phyloP scores from a whole-genome alignment of 2,113 vertebrate species.

The Cynocephalus volans region DNA sequence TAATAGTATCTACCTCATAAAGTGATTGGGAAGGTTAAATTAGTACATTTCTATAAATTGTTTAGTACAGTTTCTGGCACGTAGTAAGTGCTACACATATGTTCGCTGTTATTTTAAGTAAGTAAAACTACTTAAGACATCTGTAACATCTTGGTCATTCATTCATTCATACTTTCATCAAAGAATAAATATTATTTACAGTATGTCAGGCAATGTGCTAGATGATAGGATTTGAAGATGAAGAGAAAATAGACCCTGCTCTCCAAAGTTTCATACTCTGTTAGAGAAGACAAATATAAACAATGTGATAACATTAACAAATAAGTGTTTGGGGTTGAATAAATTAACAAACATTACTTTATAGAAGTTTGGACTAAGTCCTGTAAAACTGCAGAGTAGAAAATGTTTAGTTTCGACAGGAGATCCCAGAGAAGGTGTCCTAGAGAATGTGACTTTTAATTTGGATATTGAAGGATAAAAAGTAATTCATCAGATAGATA shows the following conservation, averaged over 20 bases:
- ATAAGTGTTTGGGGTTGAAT: slow-evolving; percentile 42
- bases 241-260: slow-evolving; percentile 21
- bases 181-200: slow-evolving; percentile 53
- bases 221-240: slow-evolving; percentile 35
- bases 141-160: neutral
- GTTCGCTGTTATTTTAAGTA: neutral
- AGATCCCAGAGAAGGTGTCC: slow-evolving; percentile 36
- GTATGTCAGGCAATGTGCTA: neutral
- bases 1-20: slow-evolving; percentile 47
- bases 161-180: slow-evolving; percentile 17
- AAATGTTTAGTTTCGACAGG: slow-evolving; percentile 2
- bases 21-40: slow-evolving; percentile 53
- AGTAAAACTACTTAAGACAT: slow-evolving; percentile 63
- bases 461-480: slow-evolving; percentile 34
- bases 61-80: neutral
- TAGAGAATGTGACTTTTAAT: slow-evolving; percentile 61
- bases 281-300: slow-evolving; percentile 46
- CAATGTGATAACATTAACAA: slow-evolving; percentile 37
- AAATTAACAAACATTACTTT: slow-evolving; percentile 50
- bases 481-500: slow-evolving; percentile 5
- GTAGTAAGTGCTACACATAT: slow-evolving; percentile 27
- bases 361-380: slow-evolving; percentile 6
- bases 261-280: slow-evolving; percentile 52
- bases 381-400: neutral
- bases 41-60: slow-evolving; percentile 47